Evolutionary conservation across 2,113 vertebrate species (phyloP), one percentile per base, ranked within the genome.

Genomic region (Colinus virginianus): DNA sequence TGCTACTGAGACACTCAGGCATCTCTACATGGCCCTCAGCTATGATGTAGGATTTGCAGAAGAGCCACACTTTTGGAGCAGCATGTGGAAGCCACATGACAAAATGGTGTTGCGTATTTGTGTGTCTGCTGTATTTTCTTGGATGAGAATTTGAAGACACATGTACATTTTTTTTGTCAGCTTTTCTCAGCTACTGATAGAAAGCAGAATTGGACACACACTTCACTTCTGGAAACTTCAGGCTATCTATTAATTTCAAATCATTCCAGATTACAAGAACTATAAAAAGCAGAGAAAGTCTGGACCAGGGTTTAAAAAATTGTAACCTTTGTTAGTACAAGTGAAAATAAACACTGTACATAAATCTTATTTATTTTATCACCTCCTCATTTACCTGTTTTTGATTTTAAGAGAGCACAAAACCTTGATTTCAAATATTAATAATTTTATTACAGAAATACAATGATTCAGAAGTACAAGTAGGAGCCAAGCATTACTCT

Each of bases 171-270:
- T 53, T 87, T 75, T n/a, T 72, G 67, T 13, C 68, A 81, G 26
- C 49, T 82, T 82, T 94, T 67, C 63, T 83, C 42, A 69, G 32
- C 40, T 87, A 32, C 4, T 91, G 70, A 87, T 36, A 72, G 43
- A 82, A 88, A 84, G 71, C 18, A 43, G 36, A 93, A 83, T 3
- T 63, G 15, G 58, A 79, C 0, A 2, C 34, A 51, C 18, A 49
- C 58, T 78, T 84, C 7, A 53, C 58, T 83, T 93, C 49, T 75
- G 68, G 46, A 80, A 87, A 74, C 36, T 49, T 63, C 76, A 90
- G 34, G 42, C 16, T 53, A 30, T 28, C 46, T 64, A 16, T 19
- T 75, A 53, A 82, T 89, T 93, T 89, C 40, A 90, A 49, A 78
- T 49, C 2, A 66, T 70, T 92, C n/a, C 56, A 71, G 42, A 26